A percentile compares a stretch with the other conserved stretches of the same genome.
phyloP scores from a whole-genome alignment of 1,140 invertebrate species.

The Cyrtorhinus lividipennis region DNA sequence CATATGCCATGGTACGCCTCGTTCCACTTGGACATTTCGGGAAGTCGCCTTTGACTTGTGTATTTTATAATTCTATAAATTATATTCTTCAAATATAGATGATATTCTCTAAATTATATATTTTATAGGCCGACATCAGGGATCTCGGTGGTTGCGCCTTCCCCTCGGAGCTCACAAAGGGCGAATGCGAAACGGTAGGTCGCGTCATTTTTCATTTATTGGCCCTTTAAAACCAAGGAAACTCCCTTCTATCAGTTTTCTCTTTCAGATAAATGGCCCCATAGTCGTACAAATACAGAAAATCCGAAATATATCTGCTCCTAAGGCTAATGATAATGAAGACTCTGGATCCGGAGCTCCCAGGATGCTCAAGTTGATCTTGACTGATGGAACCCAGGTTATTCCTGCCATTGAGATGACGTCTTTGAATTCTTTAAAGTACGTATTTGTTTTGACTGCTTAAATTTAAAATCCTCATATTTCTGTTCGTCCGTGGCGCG shows the following conservation, averaged over 20 bases:
- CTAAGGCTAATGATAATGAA: conserved; percentile 83
- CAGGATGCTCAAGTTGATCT: conserved; percentile 60
- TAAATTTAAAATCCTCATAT: background rate
- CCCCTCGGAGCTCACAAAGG: conserved; percentile 40
- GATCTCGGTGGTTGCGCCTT: conserved; percentile 51
- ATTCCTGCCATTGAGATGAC: conserved; percentile 62
- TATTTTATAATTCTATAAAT: too few relatives aligned
- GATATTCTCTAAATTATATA: too few relatives aligned
- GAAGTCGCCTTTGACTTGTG: too few relatives aligned
- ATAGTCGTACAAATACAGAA: conserved; percentile 77
- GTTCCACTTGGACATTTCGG: too few relatives aligned
- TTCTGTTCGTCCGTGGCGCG: too few relatives aligned
- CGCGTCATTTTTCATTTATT: too few relatives aligned
- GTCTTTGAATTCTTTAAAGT: conserved; percentile 44
- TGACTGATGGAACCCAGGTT: conserved; percentile 69
- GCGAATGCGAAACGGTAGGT: conserved; percentile 34
- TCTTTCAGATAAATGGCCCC: conserved; percentile 47
- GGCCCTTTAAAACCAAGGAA: too few relatives aligned
- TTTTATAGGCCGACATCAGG: conserved; percentile 62
- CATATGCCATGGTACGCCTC: too few relatives aligned
- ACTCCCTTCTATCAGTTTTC: too few relatives aligned
- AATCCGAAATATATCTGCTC: conserved; percentile 69
- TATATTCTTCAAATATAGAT: too few relatives aligned
- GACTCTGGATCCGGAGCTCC: conserved; percentile 66
- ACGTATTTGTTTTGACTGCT: background rate